Evolutionary conservation across 2,888 invertebrate genomes (phyloP), one percentile per base, ranked within the genome.

Genomic region (Phengaris arion): DNA sequence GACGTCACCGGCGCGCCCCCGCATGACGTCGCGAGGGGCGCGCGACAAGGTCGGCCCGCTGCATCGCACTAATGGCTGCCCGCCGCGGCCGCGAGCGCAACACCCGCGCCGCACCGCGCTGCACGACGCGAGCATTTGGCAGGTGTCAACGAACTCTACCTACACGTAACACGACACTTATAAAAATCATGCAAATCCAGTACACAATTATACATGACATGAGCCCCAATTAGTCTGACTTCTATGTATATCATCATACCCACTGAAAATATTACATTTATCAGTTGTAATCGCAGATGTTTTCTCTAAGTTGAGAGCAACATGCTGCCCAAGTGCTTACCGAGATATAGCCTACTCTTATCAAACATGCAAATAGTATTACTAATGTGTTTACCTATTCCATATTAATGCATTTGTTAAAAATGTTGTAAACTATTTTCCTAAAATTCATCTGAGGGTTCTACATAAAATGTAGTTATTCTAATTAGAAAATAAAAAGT

Each of bases 1-100:
- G 94, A 94, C 94, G 94, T 94, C 94, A 94, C 88, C 94, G 94
- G 90, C 93, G 92, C 93, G 91, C 93, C 94, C 92, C 92, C 91
- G 93, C 89, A 86, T 92, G 92, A 90, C 90, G 89, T 89, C 83
- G 87, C 84, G 85, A 48, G 87, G 83, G 85, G 81, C 77, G 81
- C 77, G 76, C 78, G 79, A 83, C 90, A 89, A 90, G 90, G 91
- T 90, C 90, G 87, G 80, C 77, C n/a, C 72, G 80, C 78, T 54
- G 72, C 72, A 68, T 13, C 68, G 68, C 68, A 70, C 51, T 51
- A 70, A 51, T 70, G 70, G 70, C 13, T 51, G 70, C 70, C 75
- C 80, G 83, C 75, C 75, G 79, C 80, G 78, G 80, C 80, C 80
- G 82, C 84, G 22, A 54, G 52, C 72, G 51, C 51, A 22, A 9